Percentiles rank a stretch among this genome's conserved stretches.
These are phyloP conservation scores for Pterocles orientalis DNA, from an alignment of 2,113 vertebrate species.

Conservation along the genomic window DNA sequence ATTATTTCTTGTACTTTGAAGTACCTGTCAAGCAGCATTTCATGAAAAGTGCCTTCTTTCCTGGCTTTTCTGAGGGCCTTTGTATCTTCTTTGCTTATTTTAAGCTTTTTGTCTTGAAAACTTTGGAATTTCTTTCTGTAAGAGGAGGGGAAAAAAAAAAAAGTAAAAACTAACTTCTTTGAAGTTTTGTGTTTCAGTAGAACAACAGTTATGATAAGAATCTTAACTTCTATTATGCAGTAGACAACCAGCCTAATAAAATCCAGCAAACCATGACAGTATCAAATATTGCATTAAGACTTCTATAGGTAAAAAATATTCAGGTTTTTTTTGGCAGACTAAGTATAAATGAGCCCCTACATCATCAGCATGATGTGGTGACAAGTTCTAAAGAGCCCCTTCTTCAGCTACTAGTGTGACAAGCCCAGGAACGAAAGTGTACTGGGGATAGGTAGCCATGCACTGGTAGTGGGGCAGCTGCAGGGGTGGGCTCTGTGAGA, in stretches of 20 bases:
- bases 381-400: background rate
- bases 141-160: background rate
- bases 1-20: background rate
- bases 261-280: background rate
- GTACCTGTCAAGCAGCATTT: conserved; percentile 93
- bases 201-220: background rate
- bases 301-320: background rate
- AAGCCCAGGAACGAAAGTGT: background rate
- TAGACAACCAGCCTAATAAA: background rate
- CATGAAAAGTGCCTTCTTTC: conserved; percentile 92
- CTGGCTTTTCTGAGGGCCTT: conserved; percentile 87
- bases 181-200: background rate
- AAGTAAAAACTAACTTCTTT: background rate
- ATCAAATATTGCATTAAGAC: background rate
- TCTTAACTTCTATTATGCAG: background rate
- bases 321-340: background rate
- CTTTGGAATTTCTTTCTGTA: conserved; percentile 97
- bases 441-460: background rate
- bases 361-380: background rate
- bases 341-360: background rate
- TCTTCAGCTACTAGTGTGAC: background rate
- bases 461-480: background rate
- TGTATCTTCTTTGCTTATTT: conserved; percentile 89
- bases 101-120: conserved; percentile 94
- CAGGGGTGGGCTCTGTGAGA: background rate